These are phyloP conservation scores for Prolemur simus DNA, from an alignment of 2,113 vertebrate species.

Conservation along the genomic window DNA sequence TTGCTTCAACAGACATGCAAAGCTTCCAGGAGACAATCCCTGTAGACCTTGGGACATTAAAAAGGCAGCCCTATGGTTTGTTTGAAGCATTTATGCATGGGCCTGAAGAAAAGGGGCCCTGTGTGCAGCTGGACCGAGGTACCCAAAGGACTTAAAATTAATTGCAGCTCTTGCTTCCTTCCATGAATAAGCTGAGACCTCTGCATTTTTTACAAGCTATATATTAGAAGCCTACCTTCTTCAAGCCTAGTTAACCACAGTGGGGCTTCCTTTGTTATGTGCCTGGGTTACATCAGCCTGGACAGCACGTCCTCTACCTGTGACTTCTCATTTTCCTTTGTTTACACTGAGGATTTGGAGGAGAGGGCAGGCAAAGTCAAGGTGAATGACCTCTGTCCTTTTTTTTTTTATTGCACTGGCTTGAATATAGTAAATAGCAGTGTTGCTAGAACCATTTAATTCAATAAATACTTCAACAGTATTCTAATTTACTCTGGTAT, in stretches of 20 bases:
- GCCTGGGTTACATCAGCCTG: not conserved
- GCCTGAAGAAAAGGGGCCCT: not conserved
- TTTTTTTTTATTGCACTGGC: slow-evolving; percentile 7
- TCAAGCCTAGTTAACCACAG: not conserved
- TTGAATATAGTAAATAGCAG: slow-evolving; percentile 19
- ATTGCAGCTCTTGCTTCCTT: not conserved
- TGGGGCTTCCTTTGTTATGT: not conserved
- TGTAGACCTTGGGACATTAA: not conserved
- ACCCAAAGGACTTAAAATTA: not conserved
- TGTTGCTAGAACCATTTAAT: slow-evolving; percentile 40
- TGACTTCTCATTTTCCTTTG: not conserved
- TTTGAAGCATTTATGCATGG: not conserved
- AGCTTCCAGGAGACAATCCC: not conserved
- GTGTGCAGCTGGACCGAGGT: not conserved
- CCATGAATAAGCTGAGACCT: not conserved
- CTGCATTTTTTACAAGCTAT: not conserved
- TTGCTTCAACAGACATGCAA: not conserved
- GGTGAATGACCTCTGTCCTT: not conserved
- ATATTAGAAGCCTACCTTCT: not conserved
- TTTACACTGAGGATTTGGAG: slow-evolving; percentile 12
- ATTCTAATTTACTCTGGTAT: slow-evolving; percentile 43
- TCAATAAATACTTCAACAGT: slow-evolving; percentile 69
- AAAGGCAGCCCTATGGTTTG: not conserved
- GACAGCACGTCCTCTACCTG: not conserved
- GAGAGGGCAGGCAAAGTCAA: slow-evolving; percentile 5